Conservation (phyloP, 2,888 invertebrate genomes). For the Drosophila crucigera region DNA sequence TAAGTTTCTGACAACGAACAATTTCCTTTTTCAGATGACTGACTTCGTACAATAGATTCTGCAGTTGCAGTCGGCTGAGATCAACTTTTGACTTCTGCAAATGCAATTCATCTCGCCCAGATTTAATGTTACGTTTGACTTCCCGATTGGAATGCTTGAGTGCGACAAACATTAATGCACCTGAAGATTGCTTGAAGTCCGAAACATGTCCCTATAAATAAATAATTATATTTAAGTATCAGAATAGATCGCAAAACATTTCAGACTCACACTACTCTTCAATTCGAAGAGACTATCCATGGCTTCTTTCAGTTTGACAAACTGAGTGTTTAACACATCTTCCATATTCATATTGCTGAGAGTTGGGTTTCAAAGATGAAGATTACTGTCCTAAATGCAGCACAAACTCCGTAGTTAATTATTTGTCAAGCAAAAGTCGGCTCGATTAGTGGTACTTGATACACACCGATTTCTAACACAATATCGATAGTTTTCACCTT, state of each 20-base stretch:
- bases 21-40: conserved; percentile 97
- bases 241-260: conserved; percentile 11
- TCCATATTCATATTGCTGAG: conserved; percentile 44
- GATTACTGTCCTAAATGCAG: not conserved
- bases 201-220: conserved; percentile 77
- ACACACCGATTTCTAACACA: not conserved
- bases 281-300: conserved; percentile 90
- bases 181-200: conserved; percentile 89
- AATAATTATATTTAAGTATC: conserved; percentile 63
- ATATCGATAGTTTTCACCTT: not conserved
- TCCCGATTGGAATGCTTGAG: conserved; percentile 95
- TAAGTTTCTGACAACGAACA: conserved; percentile 97
- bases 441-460: not conserved
- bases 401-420: not conserved
- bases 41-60: conserved; percentile 97
- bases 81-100: conserved; percentile 95
- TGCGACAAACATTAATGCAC: conserved; percentile 91
- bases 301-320: conserved; percentile 89
- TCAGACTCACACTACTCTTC: conserved; percentile 88
- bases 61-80: conserved; percentile 94
- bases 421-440: not conserved
- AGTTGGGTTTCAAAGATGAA: not conserved
- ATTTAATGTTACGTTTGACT: conserved; percentile 94
- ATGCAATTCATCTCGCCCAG: conserved; percentile 92
- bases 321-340: conserved; percentile 80